Percentiles rank a stretch among this genome's conserved stretches.
These are phyloP conservation scores for Allacma fusca DNA, from an alignment of 2,888 invertebrate species.

Conservation along the genomic window DNA sequence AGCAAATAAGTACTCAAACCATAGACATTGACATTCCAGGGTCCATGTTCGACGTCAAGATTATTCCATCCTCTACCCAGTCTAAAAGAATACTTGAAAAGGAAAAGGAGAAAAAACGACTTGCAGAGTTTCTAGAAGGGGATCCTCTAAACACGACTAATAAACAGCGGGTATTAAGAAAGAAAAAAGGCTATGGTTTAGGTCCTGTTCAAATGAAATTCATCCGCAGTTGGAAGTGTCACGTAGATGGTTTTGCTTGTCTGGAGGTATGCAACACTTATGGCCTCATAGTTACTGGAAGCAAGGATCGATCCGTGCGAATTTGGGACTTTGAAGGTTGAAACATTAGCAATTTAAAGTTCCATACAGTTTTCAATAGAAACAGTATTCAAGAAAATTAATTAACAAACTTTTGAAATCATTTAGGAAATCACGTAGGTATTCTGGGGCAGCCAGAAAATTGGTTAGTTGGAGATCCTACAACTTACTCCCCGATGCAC, in stretches of 20 bases:
- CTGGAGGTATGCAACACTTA: conserved; percentile 48
- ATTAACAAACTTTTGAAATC: neutral
- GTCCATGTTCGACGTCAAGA: conserved; percentile 17
- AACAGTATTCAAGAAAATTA: too few relatives aligned
- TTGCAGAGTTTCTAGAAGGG: neutral
- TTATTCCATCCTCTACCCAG: conserved; percentile 9
- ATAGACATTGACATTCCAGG: conserved; percentile 23
- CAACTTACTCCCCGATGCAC: conserved; percentile 23
- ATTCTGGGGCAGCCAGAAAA: conserved; percentile 35
- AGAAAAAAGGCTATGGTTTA: conserved; percentile 45
- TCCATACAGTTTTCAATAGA: neutral
- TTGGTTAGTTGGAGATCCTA: conserved; percentile 47
- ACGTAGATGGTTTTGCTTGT: conserved; percentile 45
- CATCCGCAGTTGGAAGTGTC: conserved; percentile 46
- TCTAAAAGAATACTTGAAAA: conserved; percentile 1
- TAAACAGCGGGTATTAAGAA: neutral
- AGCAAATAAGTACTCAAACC: conserved; percentile 16
- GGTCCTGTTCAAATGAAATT: conserved; percentile 50
- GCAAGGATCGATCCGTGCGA: conserved; percentile 45
- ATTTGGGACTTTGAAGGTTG: conserved; percentile 50
- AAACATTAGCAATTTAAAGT: conserved; percentile 6
- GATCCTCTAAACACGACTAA: neutral
- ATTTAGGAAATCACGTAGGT: conserved; percentile 46
- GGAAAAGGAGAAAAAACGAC: conserved; percentile 21
- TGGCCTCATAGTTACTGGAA: conserved; percentile 48